Conservation (phyloP, 2,113 vertebrate genomes). For the Macquaria ambigua region DNA sequence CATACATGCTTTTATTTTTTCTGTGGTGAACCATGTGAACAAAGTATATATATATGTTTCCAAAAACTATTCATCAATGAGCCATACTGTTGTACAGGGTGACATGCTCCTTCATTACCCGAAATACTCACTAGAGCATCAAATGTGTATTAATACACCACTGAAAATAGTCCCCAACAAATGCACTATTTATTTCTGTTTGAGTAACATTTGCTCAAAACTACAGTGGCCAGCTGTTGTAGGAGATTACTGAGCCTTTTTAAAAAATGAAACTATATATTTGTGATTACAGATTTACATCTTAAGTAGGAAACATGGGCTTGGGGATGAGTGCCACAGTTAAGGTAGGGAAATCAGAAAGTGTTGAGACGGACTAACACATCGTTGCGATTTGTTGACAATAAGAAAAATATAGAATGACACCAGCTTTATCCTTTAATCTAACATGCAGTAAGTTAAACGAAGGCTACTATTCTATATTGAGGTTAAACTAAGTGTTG, state of each 20-base stretch:
- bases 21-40: too few species aligned
- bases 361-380: not conserved
- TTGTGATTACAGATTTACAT: not conserved
- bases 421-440: not conserved
- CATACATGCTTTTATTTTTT: too few species aligned
- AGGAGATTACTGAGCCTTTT: not conserved
- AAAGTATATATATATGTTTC: too few species aligned
- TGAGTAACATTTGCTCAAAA: not conserved
- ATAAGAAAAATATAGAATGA: not conserved
- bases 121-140: not conserved
- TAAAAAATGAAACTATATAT: too few species aligned
- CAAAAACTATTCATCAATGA: too few species aligned
- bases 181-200: not conserved
- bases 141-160: not conserved
- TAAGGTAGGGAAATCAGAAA: not conserved
- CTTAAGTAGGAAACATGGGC: not conserved
- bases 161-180: not conserved
- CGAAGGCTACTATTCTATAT: not conserved
- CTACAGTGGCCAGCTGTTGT: not conserved
- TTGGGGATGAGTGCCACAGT: not conserved
- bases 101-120: not conserved
- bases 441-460: not conserved
- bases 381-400: not conserved
- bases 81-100: not conserved
- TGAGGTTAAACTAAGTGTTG: not conserved